These are phyloP conservation scores for Hydrophis major DNA, from an alignment of 2,797 vertebrate genomes.

Conservation along the genomic window DNA sequence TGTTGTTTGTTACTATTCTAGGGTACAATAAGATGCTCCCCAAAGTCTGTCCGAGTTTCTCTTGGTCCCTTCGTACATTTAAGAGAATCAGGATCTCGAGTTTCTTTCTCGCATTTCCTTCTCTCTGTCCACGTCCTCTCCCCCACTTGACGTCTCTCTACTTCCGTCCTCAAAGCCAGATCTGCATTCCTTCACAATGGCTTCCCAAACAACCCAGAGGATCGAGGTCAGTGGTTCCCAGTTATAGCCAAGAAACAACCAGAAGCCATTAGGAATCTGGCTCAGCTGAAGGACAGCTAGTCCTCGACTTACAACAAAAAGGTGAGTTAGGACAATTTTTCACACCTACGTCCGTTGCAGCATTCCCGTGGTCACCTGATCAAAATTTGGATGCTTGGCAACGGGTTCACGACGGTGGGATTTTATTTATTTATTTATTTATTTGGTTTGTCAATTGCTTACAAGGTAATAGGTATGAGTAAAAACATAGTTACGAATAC, in stretches of 20 bases:
- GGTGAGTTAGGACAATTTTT: not conserved
- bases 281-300: too few relatives aligned
- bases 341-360: not conserved
- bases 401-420: too few relatives aligned
- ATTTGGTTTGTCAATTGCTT: too few relatives aligned
- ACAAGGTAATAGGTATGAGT: too few relatives aligned
- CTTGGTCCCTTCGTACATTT: not conserved
- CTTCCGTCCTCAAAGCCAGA: not conserved
- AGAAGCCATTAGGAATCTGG: not conserved
- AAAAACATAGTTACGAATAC: too few relatives aligned
- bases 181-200: not conserved
- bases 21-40: not conserved
- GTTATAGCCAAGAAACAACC: not conserved
- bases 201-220: not conserved
- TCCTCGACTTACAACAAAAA: not conserved
- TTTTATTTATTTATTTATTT: too few relatives aligned
- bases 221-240: not conserved
- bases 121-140: not conserved
- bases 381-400: too few relatives aligned
- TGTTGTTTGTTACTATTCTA: not conserved
- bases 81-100: not conserved
- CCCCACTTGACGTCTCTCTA: not conserved
- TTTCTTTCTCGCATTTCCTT: not conserved
- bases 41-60: not conserved
- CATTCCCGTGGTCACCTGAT: too few relatives aligned